phyloP scores from a whole-genome alignment of 2,797 vertebrate species.

The Streptopelia turtur region DNA sequence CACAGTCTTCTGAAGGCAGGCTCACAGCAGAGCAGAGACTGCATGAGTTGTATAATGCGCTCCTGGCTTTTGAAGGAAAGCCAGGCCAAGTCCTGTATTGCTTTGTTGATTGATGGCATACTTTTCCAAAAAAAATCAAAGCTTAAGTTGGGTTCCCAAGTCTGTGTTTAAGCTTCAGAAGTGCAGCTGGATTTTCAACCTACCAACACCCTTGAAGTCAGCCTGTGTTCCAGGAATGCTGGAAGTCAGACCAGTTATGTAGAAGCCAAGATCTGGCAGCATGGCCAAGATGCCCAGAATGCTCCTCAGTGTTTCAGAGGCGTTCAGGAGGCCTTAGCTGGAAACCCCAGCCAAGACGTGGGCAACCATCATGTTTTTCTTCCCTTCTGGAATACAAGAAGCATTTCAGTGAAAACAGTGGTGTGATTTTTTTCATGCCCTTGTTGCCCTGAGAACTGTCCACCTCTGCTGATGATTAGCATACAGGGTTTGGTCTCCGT shows the following conservation, averaged over 20 bases:
- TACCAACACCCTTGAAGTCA: conserved; percentile 5
- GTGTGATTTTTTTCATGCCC: neutral
- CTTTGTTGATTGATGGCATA: conserved; percentile 41
- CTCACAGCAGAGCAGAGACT: neutral
- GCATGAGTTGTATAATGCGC: neutral
- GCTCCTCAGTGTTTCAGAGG: conserved; percentile 40
- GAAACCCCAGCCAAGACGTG: neutral
- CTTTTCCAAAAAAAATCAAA: conserved; percentile 46
- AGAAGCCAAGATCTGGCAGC: conserved; percentile 40
- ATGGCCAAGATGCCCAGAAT: conserved; percentile 26
- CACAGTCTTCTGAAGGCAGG: neutral
- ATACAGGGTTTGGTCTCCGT: neutral
- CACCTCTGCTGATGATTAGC: neutral
- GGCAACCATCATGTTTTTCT: neutral
- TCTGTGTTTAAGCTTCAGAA: conserved; percentile 34
- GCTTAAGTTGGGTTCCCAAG: neutral
- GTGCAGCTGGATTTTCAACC: conserved; percentile 43
- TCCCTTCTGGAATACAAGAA: neutral
- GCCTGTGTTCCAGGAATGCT: neutral
- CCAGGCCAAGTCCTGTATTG: neutral
- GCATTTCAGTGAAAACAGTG: neutral
- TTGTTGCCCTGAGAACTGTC: neutral
- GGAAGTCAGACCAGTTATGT: conserved; percentile 7
- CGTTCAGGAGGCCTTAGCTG: neutral
- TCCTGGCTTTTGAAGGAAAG: conserved; percentile 33